These are phyloP conservation scores for Auanema sp. DNA, from an alignment of 2,888 invertebrate genomes.

Conservation along the genomic window DNA sequence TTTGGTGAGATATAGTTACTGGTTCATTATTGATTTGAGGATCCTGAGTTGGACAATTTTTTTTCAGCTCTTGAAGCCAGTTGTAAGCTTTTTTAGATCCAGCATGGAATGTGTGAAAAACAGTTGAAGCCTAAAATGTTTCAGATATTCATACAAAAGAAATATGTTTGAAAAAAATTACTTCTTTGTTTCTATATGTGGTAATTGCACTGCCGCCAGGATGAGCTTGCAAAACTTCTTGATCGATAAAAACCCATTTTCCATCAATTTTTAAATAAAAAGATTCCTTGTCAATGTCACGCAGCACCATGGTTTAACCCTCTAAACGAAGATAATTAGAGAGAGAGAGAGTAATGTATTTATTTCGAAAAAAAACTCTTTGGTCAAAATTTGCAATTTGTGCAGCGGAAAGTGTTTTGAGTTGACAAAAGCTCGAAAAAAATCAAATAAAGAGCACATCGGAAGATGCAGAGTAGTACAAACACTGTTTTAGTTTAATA, in stretches of 20 bases:
- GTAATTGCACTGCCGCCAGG: conserved; percentile 60
- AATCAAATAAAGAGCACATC: too few relatives aligned
- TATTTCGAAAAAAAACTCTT: too few relatives aligned
- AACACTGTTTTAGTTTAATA: too few relatives aligned
- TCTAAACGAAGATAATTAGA: background rate
- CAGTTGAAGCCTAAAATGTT: conserved; percentile 53
- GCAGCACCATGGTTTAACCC: conserved; percentile 50
- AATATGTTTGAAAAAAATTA: conserved; percentile 16
- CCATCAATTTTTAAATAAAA: conserved; percentile 59
- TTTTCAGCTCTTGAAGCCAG: conserved; percentile 49
- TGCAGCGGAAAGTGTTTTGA: too few relatives aligned
- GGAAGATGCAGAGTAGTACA: too few relatives aligned
- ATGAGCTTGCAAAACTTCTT: conserved; percentile 50
- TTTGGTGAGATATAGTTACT: too few relatives aligned
- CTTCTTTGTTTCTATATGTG: conserved; percentile 57
- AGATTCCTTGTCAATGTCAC: conserved; percentile 51
- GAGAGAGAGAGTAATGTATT: too few relatives aligned
- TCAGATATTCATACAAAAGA: background rate
- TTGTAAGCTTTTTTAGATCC: conserved; percentile 57
- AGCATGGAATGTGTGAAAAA: conserved; percentile 61
- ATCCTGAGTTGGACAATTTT: conserved; percentile 40
- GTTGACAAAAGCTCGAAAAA: too few relatives aligned
- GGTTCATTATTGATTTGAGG: conserved; percentile 25
- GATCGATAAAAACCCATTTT: conserved; percentile 56
- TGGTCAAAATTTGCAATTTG: too few relatives aligned